Conservation (phyloP, 2,113 vertebrate species). For the Odontophorus gujanensis region DNA sequence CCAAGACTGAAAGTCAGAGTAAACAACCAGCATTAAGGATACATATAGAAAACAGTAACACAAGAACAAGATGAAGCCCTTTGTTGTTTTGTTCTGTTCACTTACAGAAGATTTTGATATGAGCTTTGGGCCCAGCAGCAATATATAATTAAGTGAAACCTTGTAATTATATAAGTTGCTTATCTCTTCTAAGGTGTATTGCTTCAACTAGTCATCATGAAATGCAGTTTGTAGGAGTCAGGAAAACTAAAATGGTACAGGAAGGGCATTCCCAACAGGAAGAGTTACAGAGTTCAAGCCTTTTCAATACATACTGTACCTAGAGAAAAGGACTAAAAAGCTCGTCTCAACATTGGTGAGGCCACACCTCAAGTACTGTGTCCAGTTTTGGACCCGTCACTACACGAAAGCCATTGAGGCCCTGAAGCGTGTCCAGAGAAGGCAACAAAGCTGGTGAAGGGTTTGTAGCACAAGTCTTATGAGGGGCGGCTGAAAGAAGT, state of each 20-base stretch:
- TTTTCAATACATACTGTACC: background rate
- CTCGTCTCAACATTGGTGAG: background rate
- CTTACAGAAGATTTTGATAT: background rate
- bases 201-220: background rate
- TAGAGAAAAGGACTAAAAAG: background rate
- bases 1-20: background rate
- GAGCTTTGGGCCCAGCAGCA: fast-evolving
- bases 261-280: background rate
- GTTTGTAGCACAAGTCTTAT: too few relatives aligned
- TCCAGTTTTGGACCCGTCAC: too few relatives aligned
- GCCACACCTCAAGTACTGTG: too few relatives aligned
- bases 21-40: background rate
- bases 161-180: background rate
- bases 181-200: background rate
- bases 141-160: background rate
- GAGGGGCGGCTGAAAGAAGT: too few relatives aligned
- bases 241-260: background rate
- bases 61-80: background rate
- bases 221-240: background rate
- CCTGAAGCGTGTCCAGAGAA: too few relatives aligned
- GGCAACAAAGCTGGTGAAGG: too few relatives aligned
- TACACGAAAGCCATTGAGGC: too few relatives aligned
- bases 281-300: background rate
- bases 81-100: fast-evolving
- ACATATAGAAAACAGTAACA: background rate